Base-by-base conservation (phyloP, 2,888 invertebrate genomes). In the Drosophila niveifrons region DNA sequence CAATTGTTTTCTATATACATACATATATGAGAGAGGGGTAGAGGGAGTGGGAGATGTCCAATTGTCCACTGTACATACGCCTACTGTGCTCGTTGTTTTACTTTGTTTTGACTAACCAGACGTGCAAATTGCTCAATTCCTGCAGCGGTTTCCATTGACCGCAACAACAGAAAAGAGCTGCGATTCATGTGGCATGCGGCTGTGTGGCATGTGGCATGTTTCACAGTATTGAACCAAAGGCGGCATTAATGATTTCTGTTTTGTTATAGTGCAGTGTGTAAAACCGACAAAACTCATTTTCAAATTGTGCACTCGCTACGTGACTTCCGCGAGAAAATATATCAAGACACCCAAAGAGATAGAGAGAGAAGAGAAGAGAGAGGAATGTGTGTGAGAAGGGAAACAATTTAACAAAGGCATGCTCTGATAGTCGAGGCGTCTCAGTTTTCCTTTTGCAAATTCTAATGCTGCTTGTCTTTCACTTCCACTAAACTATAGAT, bases 241-340 rank as follows among this genome's bases (percentile, higher is more conserved):
- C 68, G 52, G 62, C 68, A 81, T 81, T 72, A 75, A 78, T 74
- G 75, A 78, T 78, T 79, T 73, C 58, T 63, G 58, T 61, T 66
- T 59, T 57, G 48, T 57, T 67, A 63, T 55, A 70, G 66, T 68
- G 55, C 64, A 67, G 88, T 87, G 87, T 84, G 87, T 84, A 87
- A 88, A 88, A 89, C 88, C 87, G 87, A 83, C 85, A 85, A 86
- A 86, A 89, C 88, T 82, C 82, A 86, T 86, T 86, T 87, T 81
- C 80, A 87, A 89, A 87, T 88, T 82, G 85, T 75, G 85, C 87
- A 66, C 51, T 72, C 72, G 75, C 78, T 83, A 87, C 86, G 86
- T 87, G 86, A 87, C 90, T 87, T 87, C 86, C 86, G 80, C 84
- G 71, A 67, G 68, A 80, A 78, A 80, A 75, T 59, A 75, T 59